Conservation (phyloP, 2,113 vertebrate species). For the Toxostoma redivivum region DNA sequence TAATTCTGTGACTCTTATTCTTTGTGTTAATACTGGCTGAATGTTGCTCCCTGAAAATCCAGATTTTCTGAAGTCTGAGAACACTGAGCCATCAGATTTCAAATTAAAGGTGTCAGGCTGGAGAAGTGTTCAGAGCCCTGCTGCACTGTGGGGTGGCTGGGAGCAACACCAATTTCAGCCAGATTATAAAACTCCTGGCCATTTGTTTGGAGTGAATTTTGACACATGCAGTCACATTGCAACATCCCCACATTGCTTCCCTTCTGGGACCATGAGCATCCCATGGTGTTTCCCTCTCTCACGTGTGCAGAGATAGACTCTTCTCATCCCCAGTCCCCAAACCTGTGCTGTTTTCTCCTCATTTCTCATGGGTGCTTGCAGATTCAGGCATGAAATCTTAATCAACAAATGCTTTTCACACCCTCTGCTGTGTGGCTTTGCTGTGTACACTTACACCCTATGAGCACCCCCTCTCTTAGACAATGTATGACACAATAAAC, state of each 20-base stretch:
- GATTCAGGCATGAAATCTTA: conserved; percentile 4
- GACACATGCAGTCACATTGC: neutral
- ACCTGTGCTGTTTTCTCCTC: fast-evolving
- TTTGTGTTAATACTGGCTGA: neutral
- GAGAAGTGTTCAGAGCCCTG: neutral
- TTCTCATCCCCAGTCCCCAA: neutral
- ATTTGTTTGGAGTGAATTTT: neutral
- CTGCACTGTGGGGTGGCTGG: neutral
- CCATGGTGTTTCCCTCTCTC: neutral
- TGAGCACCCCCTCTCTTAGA: neutral
- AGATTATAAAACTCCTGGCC: neutral
- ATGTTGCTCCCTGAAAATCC: neutral
- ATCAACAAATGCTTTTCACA: neutral
- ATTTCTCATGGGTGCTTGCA: neutral
- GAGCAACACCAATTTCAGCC: neutral
- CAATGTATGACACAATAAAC: neutral
- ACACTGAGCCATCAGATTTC: neutral
- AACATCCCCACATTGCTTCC: neutral
- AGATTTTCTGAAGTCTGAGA: neutral
- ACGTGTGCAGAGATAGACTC: neutral
- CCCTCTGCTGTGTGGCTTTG: neutral
- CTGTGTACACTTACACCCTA: neutral
- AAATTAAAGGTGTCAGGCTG: neutral
- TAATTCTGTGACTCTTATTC: neutral
- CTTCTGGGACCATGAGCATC: fast-evolving